Conservation (phyloP, 2,888 invertebrate species). For the Brassicogethes aeneus region DNA sequence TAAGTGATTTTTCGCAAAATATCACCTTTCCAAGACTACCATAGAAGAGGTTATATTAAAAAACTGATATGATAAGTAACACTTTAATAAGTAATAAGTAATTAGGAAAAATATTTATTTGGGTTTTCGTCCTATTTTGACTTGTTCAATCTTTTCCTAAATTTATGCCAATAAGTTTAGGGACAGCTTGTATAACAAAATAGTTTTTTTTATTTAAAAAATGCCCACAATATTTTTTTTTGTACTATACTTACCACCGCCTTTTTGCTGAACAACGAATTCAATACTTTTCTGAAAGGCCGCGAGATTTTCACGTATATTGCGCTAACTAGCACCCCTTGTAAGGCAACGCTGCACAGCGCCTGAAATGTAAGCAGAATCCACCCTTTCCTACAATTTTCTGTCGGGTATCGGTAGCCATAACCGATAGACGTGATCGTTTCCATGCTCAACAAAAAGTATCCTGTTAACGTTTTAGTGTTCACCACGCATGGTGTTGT, state of each 20-base stretch:
- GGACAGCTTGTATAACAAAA: too few species aligned
- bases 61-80: too few species aligned
- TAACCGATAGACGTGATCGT: slow-evolving; percentile 33
- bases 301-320: slow-evolving; percentile 64
- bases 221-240: too few species aligned
- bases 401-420: slow-evolving; percentile 30
- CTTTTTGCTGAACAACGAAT: slow-evolving; percentile 59
- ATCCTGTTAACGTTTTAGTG: slow-evolving; percentile 28
- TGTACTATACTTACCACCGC: slow-evolving; percentile 47
- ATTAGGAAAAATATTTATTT: too few species aligned
- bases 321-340: slow-evolving; percentile 39
- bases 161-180: too few species aligned
- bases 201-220: too few species aligned
- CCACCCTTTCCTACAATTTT: slow-evolving; percentile 29
- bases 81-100: too few species aligned
- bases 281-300: slow-evolving; percentile 38
- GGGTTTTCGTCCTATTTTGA: too few species aligned
- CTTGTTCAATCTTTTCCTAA: too few species aligned
- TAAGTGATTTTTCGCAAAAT: too few species aligned
- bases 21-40: too few species aligned
- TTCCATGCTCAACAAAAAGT: slow-evolving; percentile 31
- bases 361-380: slow-evolving; percentile 27
- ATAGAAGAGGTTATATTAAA: too few species aligned
- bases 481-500: slow-evolving; percentile 25
- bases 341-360: slow-evolving; percentile 28